Evolutionary conservation across 2,113 vertebrate genomes (phyloP).

Genomic region (Physeter macrocephalus): DNA sequence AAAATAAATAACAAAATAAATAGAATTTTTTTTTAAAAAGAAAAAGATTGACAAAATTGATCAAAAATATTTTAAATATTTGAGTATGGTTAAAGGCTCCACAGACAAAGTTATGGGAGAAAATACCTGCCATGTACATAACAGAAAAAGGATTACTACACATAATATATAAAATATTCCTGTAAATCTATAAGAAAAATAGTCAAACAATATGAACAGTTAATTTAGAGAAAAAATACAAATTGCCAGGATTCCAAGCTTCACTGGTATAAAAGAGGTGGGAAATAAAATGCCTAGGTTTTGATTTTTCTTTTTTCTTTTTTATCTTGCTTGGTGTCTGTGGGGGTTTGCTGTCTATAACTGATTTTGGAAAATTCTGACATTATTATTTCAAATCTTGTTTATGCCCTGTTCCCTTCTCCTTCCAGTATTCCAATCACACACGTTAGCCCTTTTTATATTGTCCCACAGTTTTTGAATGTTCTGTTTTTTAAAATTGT

Average conservation of each 20-base stretch:
- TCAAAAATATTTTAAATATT: not conserved
- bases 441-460: not conserved
- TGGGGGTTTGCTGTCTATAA: not conserved
- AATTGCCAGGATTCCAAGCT: not conserved
- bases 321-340: not conserved
- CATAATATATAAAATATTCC: not conserved
- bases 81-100: not conserved
- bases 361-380: not conserved
- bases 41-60: not conserved
- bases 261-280: not conserved
- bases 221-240: not conserved
- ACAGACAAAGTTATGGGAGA: not conserved
- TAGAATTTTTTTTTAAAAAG: no score
- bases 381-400: not conserved
- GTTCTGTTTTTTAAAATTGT: not conserved
- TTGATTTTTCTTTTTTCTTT: not conserved
- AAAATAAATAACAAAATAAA: no score
- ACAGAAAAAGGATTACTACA: not conserved
- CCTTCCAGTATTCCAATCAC: not conserved
- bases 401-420: not conserved
- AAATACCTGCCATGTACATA: not conserved
- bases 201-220: not conserved
- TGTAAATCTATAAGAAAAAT: not conserved
- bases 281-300: not conserved
- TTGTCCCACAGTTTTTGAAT: not conserved